Conservation (phyloP, 2,888 invertebrate species). For the Fragum whitleyi region DNA sequence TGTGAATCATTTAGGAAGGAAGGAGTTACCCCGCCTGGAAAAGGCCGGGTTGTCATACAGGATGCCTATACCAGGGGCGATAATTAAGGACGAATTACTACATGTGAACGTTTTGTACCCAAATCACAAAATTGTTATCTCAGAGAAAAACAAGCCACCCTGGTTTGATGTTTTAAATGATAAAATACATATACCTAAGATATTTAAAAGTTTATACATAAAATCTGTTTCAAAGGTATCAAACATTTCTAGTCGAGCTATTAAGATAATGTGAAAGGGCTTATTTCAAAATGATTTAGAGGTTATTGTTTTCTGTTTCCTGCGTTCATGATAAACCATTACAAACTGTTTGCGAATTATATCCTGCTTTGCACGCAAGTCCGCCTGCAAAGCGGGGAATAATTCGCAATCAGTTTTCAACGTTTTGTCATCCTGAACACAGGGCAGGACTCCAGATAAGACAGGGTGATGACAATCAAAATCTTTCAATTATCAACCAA, state of each 20-base stretch:
- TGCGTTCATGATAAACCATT: too few species aligned
- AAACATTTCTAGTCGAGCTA: background rate
- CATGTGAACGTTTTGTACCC: slow-evolving; percentile 58
- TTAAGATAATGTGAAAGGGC: background rate
- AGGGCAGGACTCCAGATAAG: too few species aligned
- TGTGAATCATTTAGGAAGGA: slow-evolving; percentile 70
- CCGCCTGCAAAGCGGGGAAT: too few species aligned
- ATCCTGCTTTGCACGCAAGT: too few species aligned
- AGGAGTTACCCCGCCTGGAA: slow-evolving; percentile 73
- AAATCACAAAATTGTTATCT: slow-evolving; percentile 50
- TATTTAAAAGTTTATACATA: background rate
- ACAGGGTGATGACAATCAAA: too few species aligned
- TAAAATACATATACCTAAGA: background rate
- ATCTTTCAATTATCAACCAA: too few species aligned
- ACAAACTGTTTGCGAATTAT: too few species aligned
- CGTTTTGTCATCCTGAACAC: too few species aligned
- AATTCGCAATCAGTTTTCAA: too few species aligned
- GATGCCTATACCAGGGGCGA: slow-evolving; percentile 76
- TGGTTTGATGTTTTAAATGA: background rate
- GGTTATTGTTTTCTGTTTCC: too few species aligned
- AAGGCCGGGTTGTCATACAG: slow-evolving; percentile 69
- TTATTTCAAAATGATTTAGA: too few species aligned
- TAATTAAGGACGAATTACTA: slow-evolving; percentile 42
- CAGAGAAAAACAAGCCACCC: slow-evolving; percentile 17
- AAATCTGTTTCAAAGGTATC: slow-evolving; percentile 6